These are phyloP conservation scores for Clarias macrocephalus DNA, from an alignment of 2,113 vertebrate genomes.

Conservation along the genomic window DNA sequence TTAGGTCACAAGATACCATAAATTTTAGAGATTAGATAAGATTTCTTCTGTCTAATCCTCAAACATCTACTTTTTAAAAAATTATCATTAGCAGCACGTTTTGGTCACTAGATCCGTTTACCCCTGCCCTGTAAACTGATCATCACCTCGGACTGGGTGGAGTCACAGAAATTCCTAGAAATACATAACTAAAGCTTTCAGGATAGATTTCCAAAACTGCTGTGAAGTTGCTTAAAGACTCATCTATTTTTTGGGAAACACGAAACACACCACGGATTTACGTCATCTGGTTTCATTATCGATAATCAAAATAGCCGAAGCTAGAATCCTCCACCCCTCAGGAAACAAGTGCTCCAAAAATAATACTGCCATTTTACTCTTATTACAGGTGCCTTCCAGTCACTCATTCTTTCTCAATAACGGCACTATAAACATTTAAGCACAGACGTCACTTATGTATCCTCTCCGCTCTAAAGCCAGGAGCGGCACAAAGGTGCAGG, in stretches of 20 bases:
- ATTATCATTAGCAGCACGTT: not conserved
- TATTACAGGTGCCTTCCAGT: not conserved
- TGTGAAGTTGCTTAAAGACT: not conserved
- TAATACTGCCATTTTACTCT: not conserved
- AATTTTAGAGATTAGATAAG: not conserved
- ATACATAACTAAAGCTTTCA: not conserved
- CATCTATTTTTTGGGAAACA: not conserved
- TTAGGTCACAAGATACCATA: not conserved
- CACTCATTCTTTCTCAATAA: not conserved
- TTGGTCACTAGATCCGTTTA: not conserved
- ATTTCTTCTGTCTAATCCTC: not conserved
- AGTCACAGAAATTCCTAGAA: not conserved
- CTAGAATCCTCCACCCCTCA: not conserved
- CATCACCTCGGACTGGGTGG: not conserved
- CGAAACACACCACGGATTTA: not conserved
- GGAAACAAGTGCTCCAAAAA: conserved; percentile 19
- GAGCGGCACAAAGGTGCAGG: conserved; percentile 8
- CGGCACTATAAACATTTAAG: conserved; percentile 12
- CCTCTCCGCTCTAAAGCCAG: conserved; percentile 1
- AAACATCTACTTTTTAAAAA: not conserved
- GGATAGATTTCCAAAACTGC: not conserved
- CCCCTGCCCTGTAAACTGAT: not conserved
- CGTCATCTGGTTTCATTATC: conserved; percentile 21
- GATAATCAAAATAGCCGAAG: not conserved
- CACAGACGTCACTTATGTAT: not conserved